A percentile compares a stretch with the other conserved stretches of the same genome.
Conservation (phyloP, 2,797 vertebrate genomes). For the Sciurus vulgaris region DNA sequence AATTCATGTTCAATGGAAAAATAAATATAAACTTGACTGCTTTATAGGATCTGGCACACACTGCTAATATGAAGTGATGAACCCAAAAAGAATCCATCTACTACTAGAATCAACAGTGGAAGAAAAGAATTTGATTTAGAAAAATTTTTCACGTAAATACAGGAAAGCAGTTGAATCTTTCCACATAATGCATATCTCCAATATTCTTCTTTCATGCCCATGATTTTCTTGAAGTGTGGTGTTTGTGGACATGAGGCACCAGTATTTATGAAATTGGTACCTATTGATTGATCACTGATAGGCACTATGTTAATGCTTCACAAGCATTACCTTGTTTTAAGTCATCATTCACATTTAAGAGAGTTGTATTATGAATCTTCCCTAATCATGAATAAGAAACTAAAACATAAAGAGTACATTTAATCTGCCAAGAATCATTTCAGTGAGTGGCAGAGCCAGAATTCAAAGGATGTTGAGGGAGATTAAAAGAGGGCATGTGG, state of each 20-base stretch:
- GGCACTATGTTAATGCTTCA: background rate
- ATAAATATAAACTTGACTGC: background rate
- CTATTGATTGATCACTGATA: background rate
- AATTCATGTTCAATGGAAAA: background rate
- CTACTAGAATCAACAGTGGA: background rate
- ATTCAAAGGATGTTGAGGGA: rapidly evolving
- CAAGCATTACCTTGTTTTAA: background rate
- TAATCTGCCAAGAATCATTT: background rate
- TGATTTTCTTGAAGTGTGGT: background rate
- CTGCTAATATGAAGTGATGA: background rate
- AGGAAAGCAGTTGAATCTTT: background rate
- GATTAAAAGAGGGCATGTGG: background rate
- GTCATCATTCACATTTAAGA: background rate
- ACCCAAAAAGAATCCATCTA: background rate
- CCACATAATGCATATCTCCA: background rate
- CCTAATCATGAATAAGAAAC: too few species aligned
- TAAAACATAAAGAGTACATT: too few species aligned
- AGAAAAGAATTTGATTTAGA: background rate
- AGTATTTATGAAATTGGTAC: too few species aligned
- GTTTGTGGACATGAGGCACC: too few species aligned
- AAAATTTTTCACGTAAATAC: background rate
- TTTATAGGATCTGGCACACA: background rate
- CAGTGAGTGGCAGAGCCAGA: background rate
- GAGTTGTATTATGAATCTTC: background rate
- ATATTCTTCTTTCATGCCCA: too few species aligned